These are phyloP conservation scores for Python bivittatus DNA, from an alignment of 2,113 vertebrate species.

Conservation along the genomic window DNA sequence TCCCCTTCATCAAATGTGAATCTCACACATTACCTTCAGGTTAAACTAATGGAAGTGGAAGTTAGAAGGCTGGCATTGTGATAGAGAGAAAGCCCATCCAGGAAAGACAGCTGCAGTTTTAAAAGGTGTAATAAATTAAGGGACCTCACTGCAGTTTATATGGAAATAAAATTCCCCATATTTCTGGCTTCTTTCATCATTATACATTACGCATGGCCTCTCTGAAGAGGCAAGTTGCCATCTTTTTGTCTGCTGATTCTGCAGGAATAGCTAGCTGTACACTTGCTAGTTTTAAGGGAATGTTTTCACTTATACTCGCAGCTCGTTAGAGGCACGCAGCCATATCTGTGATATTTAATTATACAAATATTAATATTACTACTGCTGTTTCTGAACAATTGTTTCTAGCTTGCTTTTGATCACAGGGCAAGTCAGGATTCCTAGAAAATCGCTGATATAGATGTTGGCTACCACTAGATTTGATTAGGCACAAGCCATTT, in stretches of 20 bases:
- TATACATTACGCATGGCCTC: neutral
- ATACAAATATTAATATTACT: neutral
- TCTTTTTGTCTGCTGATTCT: neutral
- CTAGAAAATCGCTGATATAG: neutral
- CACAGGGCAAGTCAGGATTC: neutral
- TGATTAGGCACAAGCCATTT: neutral
- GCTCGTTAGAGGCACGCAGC: neutral
- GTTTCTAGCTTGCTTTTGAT: neutral
- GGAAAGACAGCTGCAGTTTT: neutral
- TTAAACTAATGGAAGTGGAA: neutral
- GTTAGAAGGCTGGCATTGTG: neutral
- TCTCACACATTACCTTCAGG: neutral
- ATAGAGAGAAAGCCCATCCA: neutral
- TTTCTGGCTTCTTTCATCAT: neutral
- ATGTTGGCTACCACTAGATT: neutral
- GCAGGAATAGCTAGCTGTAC: slow-evolving; percentile 1
- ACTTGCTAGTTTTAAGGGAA: slow-evolving; percentile 30
- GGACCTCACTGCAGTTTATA: neutral
- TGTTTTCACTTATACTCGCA: neutral
- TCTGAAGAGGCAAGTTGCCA: slow-evolving; percentile 17
- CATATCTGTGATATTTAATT: neutral
- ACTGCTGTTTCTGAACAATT: neutral
- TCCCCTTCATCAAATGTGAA: neutral
- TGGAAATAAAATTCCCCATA: neutral
- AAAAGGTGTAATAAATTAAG: neutral